phyloP scores from a whole-genome alignment of 2,797 vertebrate genomes.

The Hipposideros larvatus region DNA sequence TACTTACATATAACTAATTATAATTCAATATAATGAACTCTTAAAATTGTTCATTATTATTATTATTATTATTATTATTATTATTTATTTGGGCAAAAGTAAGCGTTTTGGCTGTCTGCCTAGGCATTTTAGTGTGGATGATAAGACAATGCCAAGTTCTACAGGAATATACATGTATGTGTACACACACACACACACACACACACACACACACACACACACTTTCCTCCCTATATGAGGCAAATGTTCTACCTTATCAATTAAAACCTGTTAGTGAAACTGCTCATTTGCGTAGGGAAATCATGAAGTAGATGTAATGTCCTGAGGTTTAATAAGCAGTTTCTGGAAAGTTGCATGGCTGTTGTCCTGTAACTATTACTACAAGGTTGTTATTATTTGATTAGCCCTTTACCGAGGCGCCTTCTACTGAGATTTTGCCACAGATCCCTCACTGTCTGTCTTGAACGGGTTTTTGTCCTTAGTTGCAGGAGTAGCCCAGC shows the following conservation, averaged over 20 bases:
- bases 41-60: background rate
- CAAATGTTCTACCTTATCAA: constrained; percentile 45
- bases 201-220: background rate
- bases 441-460: background rate
- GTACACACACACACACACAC: background rate
- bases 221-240: background rate
- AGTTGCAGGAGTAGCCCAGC: constrained; percentile 70
- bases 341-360: constrained; percentile 70
- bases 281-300: constrained; percentile 6
- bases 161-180: background rate
- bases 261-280: constrained; percentile 67
- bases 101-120: constrained; percentile 34
- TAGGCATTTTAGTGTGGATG: background rate
- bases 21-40: constrained; percentile 57
- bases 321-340: constrained; percentile 71
- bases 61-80: background rate
- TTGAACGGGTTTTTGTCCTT: constrained; percentile 73
- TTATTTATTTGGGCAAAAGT: constrained; percentile 38
- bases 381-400: constrained; percentile 74
- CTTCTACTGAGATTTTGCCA: constrained; percentile 67
- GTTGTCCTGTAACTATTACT: background rate
- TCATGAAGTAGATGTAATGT: constrained; percentile 3
- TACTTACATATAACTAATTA: constrained; percentile 33
- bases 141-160: constrained; percentile 12
- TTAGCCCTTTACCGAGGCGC: constrained; percentile 71